Evolutionary conservation across 2,888 invertebrate species (phyloP).

Genomic region (Athalia rosae): DNA sequence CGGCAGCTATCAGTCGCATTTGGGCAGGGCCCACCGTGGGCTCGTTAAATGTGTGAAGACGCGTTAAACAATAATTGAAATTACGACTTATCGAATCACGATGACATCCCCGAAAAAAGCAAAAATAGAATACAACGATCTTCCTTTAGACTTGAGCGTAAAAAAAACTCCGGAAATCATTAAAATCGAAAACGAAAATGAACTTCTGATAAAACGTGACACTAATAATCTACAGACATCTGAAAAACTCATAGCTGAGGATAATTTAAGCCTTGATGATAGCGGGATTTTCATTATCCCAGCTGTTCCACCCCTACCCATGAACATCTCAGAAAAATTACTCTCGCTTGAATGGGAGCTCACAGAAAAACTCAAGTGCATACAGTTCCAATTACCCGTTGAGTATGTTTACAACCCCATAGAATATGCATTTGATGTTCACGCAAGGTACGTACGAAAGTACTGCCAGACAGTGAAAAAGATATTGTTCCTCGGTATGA

Average conservation of each 20-base stretch:
- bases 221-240: slow-evolving; percentile 49
- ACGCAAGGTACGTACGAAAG: slow-evolving; percentile 84
- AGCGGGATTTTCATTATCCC: slow-evolving; percentile 23
- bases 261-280: slow-evolving; percentile 1
- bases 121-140: slow-evolving; percentile 56
- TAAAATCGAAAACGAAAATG: background rate
- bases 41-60: background rate
- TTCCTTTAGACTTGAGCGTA: slow-evolving; percentile 59
- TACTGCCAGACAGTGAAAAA: slow-evolving; percentile 82
- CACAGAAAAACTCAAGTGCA: slow-evolving; percentile 73
- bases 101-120: slow-evolving; percentile 51
- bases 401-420: slow-evolving; percentile 89
- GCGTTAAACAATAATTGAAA: background rate
- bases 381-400: slow-evolving; percentile 77
- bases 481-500: slow-evolving; percentile 93
- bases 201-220: background rate
- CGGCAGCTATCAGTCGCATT: background rate
- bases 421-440: slow-evolving; percentile 87
- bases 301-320: slow-evolving; percentile 26
- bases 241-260: slow-evolving; percentile 44
- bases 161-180: slow-evolving; percentile 48
- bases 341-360: slow-evolving; percentile 70
- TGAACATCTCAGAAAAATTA: slow-evolving; percentile 52
- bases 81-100: background rate
- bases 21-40: slow-evolving; percentile 8